Evolutionary conservation across 2,888 invertebrate species (phyloP), one percentile per base, ranked within the genome.

Genomic region (Hypsopygia costalis): DNA sequence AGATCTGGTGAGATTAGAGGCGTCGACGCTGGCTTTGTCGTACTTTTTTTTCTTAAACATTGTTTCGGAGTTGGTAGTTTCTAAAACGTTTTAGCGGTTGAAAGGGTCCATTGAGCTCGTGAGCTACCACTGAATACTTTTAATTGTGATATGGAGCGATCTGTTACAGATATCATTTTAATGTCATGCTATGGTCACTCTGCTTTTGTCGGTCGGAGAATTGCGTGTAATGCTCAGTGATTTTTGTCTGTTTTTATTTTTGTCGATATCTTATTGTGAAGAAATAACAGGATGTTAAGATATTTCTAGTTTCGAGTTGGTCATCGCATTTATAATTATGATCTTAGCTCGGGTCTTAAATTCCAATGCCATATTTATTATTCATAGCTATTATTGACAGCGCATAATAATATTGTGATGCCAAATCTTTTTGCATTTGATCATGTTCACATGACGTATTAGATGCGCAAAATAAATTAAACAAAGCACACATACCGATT

Each of bases 11-110:
- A 79, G 81, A 81, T 82, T 72, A 72, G 49, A 51, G 51, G 54
- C 55, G 63, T 62, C 56, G 59, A 52, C 60, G 63, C 49, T 51
- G 49, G 71, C 67, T 75, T 82, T 81, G 76, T 81, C 34, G 37
- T 44, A 36, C n/a, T 62, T 75, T 74, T 79, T 70, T 77, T 49
- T 59, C 54, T 57, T 22, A 40, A 36, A 42, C 44, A 69, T 75
- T 79, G 70, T 72, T 70, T 73, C 55, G 47, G 52, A 57, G 59
- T 57, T 65, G 55, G 56, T 58, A 51, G 55, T 77, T 71, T 78
- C 60, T 76, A 68, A 71, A 76, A 72, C 75, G 76, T 68, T 83
- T 80, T 73, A 76, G 73, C 60, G 70, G 68, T 77, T 71, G 63
- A 79, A 81, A 79, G 68, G 75, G 58, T 62, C 69, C 68, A 74